Conservation (phyloP, 2,797 vertebrate genomes). For the Catharus ustulatus region DNA sequence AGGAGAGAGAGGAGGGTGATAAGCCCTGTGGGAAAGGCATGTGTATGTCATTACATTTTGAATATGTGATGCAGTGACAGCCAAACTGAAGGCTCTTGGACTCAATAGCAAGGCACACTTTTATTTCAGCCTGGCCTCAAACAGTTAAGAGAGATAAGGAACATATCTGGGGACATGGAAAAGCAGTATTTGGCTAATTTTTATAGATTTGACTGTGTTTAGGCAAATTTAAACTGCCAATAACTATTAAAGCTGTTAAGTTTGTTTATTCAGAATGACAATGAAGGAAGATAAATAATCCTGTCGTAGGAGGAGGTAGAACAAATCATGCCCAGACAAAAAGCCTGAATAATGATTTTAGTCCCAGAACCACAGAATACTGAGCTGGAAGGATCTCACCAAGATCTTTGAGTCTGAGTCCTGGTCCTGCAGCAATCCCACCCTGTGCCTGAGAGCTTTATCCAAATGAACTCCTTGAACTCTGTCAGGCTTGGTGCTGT, state of each 20-base stretch:
- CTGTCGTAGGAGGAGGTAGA: neutral
- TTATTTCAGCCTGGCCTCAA: neutral
- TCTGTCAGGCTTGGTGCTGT: neutral
- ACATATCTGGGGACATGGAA: neutral
- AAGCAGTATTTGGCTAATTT: neutral
- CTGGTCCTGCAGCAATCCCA: neutral
- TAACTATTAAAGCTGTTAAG: neutral
- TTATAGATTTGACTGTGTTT: neutral
- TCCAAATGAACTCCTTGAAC: neutral
- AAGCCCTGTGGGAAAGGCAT: neutral
- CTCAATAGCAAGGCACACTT: neutral
- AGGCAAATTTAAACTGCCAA: neutral
- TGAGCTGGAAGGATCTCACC: neutral
- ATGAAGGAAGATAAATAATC: neutral
- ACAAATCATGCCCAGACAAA: neutral
- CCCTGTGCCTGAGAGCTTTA: accelerated
- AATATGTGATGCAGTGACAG: neutral
- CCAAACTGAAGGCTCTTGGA: neutral
- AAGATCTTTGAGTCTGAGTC: neutral
- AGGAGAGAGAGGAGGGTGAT: neutral
- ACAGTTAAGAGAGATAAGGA: neutral
- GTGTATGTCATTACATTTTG: neutral
- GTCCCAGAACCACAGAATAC: neutral
- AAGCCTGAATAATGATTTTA: neutral
- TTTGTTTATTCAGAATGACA: neutral